Evolutionary conservation across 2,888 invertebrate genomes (phyloP), one percentile per base, ranked within the genome.

Genomic region (Drosophila setosimentum): DNA sequence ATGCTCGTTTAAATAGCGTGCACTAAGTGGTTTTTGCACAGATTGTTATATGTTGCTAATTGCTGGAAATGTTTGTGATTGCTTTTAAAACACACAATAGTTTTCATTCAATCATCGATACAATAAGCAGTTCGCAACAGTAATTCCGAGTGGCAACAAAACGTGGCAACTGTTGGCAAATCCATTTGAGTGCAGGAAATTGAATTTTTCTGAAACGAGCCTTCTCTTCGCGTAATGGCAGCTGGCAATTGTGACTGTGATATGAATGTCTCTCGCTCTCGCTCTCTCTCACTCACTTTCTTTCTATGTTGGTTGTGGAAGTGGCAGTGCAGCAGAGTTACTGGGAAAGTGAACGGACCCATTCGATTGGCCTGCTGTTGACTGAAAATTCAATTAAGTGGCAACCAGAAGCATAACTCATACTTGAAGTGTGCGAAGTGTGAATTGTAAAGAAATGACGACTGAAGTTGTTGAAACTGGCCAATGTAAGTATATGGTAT

Each of bases 111-210:
- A 74, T 74, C 68, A 40, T 53, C 58, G 59, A 60, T 74, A 74
- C 73, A 73, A 73, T 66, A 45, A 24, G 24, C 45, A 16, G 45
- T 1, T 45, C 42, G 55, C 66, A 65, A 55, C 45, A 54, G 49
- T 59, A 59, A 59, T 45, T 2, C 30, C 55, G 42, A 60, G 48
- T 40, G 60, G 71, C 60, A 71, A 61, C 65, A 63, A 67, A 77
- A 57, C 48, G 68, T 68, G 73, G 68, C 57, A 69, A 16, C 70
- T 57, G 74, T 68, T 69, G 54, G 80, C 58, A 78, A 87, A 89
- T 76, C 84, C 76, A 89, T 89, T 84, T 89, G 83, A 86, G 76
- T 89, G 85, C 89, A 85, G 85, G 85, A 85, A 85, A 85, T 85
- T 85, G 79, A 89, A 89, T 89, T 88, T 86, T 68, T 37, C n/a